Conservation (phyloP, 2,113 vertebrate genomes). For the Scytalopus superciliaris region DNA sequence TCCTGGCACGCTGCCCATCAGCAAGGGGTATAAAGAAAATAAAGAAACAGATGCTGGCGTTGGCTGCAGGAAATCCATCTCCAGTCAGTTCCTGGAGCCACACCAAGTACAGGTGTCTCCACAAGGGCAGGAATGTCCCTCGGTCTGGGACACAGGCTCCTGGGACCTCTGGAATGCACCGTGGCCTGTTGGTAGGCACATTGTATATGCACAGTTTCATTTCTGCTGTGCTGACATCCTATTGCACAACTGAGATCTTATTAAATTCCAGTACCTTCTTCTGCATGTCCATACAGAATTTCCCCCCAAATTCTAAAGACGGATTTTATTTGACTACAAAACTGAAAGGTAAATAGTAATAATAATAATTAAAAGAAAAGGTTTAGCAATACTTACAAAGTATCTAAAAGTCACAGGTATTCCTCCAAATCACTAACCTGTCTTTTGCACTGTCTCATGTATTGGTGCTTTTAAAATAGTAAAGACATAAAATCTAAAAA, state of each 20-base stretch:
- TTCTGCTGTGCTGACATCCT: background rate
- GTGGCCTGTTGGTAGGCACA: fast-evolving
- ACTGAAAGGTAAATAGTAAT: background rate
- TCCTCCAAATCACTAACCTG: background rate
- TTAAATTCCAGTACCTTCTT: background rate
- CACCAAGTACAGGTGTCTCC: background rate
- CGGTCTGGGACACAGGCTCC: background rate
- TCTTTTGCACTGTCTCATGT: background rate
- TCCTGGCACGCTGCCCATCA: background rate
- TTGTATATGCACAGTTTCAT: background rate
- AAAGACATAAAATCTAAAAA: background rate
- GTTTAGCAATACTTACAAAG: background rate
- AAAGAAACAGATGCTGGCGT: background rate
- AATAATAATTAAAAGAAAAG: background rate
- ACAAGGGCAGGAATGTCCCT: background rate
- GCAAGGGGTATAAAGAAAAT: background rate
- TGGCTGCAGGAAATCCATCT: background rate
- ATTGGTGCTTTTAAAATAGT: background rate
- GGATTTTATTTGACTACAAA: background rate
- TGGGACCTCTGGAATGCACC: background rate
- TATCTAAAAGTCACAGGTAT: background rate
- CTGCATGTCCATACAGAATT: background rate
- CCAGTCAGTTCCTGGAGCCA: background rate
- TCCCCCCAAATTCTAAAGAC: background rate
- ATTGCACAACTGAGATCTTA: background rate